Conservation (phyloP, 2,888 invertebrate species). For the Drosophila acutilabella region DNA sequence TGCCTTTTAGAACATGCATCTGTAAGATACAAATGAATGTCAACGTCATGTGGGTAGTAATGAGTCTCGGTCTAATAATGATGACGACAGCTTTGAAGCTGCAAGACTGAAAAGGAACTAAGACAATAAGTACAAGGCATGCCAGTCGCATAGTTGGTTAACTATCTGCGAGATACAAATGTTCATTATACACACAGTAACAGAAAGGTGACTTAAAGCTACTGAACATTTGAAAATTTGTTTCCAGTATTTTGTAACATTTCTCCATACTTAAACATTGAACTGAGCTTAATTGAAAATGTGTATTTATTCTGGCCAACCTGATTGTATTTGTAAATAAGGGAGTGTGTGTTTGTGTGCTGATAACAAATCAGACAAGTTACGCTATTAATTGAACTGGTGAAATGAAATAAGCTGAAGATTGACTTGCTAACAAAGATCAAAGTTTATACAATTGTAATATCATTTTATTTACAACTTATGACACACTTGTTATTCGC, state of each 20-base stretch:
- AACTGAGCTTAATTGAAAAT: conserved; percentile 57
- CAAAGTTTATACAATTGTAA: conserved; percentile 30
- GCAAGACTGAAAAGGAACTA: conserved; percentile 18
- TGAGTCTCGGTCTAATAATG: conserved; percentile 42
- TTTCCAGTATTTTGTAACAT: no score
- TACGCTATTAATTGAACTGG: conserved; percentile 51
- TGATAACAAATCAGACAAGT: conserved; percentile 41
- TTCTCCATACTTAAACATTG: not conserved
- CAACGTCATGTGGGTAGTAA: conserved; percentile 57
- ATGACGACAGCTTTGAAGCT: conserved; percentile 35
- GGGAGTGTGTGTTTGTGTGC: conserved; percentile 5
- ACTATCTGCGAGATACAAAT: not conserved
- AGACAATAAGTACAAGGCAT: conserved; percentile 6
- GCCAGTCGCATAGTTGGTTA: conserved; percentile 2
- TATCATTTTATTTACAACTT: conserved; percentile 62
- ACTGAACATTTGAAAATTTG: not conserved
- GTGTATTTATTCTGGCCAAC: conserved; percentile 43
- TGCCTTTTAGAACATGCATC: conserved; percentile 34
- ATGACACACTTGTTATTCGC: conserved; percentile 20
- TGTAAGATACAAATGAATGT: conserved; percentile 61
- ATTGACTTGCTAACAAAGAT: conserved; percentile 5
- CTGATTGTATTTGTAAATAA: conserved; percentile 8
- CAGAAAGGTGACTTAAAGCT: not conserved
- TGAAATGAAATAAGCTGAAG: conserved; percentile 25
- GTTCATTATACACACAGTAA: not conserved